Percentiles rank a stretch among this genome's conserved stretches.
Evolutionary conservation across 2,888 invertebrate genomes (phyloP).

Genomic region (Octodonta nipae): DNA sequence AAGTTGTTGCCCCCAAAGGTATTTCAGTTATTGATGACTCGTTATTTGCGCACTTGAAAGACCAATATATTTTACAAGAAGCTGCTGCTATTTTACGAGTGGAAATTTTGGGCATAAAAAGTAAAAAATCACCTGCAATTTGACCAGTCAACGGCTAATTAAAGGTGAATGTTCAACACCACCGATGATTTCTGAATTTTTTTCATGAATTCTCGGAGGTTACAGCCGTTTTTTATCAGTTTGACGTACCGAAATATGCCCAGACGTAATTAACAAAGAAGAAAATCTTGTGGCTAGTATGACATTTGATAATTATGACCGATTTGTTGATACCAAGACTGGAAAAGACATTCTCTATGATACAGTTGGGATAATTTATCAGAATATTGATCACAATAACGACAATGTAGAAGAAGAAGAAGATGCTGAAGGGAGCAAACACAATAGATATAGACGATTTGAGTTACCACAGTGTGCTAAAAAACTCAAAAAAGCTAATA

Average conservation of each 20-base stretch:
- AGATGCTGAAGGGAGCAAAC: not conserved
- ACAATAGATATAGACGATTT: not conserved
- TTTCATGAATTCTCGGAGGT: constrained; percentile 5
- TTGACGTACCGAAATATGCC: constrained; percentile 6
- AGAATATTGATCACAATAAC: not conserved
- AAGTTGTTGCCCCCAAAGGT: constrained; percentile 9
- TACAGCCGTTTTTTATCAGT: constrained; percentile 5
- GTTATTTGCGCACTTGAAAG: constrained; percentile 10
- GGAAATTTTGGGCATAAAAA: constrained; percentile 4
- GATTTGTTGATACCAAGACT: no score
- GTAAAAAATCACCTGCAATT: constrained; percentile 7
- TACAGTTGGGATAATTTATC: not conserved
- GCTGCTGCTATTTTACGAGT: constrained; percentile 3
- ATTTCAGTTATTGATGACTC: constrained; percentile 7
- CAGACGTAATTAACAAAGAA: constrained; percentile 5
- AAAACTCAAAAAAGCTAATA: not conserved
- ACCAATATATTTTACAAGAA: constrained; percentile 8
- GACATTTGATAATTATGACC: not conserved
- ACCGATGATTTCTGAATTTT: constrained; percentile 7
- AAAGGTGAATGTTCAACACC: constrained; percentile 9
- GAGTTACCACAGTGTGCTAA: not conserved
- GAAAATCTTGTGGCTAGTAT: constrained; percentile 1
- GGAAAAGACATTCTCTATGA: no score
- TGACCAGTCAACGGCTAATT: constrained; percentile 8
- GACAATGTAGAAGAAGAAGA: not conserved